Conservation (phyloP, 2,888 invertebrate genomes). For the Icerya purchasi region DNA sequence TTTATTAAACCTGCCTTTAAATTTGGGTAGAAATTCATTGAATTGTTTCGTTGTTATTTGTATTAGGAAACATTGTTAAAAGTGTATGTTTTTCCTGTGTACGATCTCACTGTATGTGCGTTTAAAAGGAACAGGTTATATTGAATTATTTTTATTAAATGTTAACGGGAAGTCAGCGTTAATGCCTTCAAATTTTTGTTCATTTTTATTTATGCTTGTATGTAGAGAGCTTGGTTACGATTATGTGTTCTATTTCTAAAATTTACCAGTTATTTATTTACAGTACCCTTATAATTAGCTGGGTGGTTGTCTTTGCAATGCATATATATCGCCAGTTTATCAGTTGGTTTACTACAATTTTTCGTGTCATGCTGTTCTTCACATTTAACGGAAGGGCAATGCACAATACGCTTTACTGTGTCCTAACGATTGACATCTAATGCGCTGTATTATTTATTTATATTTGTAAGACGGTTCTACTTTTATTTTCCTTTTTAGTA, state of each 20-base stretch:
- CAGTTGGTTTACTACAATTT: background rate
- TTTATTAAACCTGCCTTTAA: background rate
- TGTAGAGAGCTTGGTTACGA: no score
- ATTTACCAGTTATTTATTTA: background rate
- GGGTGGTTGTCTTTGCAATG: background rate
- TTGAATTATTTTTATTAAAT: background rate
- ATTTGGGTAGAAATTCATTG: background rate
- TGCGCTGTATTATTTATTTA: background rate
- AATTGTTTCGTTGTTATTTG: background rate
- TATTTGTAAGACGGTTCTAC: background rate
- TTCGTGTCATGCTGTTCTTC: background rate
- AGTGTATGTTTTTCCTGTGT: no score
- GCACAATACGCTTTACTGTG: constrained; percentile 1
- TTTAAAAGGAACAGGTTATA: no score
- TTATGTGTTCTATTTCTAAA: background rate
- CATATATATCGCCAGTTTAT: background rate
- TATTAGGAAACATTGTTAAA: no score
- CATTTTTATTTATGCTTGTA: background rate
- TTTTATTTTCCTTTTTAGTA: background rate
- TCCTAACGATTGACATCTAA: background rate
- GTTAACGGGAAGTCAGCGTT: background rate
- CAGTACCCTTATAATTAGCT: background rate
- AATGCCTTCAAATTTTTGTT: background rate
- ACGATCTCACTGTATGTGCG: no score
- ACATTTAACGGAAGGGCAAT: constrained; percentile 3